A percentile compares a stretch with the other conserved stretches of the same genome.
Conservation (phyloP, 2,113 vertebrate species). For the Hiodon tergisus region DNA sequence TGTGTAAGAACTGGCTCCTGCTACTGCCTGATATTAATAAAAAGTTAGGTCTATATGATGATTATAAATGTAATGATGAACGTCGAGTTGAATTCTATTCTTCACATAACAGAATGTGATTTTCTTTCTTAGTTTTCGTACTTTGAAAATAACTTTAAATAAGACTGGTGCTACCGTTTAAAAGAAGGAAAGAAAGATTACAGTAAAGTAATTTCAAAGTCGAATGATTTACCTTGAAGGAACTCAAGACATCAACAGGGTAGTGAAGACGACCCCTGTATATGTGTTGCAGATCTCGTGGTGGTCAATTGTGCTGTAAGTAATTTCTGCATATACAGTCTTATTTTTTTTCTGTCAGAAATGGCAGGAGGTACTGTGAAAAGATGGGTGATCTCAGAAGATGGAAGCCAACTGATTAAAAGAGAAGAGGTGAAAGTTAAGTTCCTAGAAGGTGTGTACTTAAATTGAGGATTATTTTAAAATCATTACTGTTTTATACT, state of each 20-base stretch:
- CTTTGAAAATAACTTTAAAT: too few relatives aligned
- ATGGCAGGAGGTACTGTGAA: slow-evolving; percentile 18
- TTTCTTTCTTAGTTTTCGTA: too few relatives aligned
- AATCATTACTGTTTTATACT: too few relatives aligned
- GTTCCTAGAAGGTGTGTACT: slow-evolving; percentile 13
- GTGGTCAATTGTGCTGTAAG: not conserved
- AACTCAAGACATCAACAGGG: not conserved
- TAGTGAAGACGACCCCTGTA: not conserved
- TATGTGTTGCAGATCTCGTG: not conserved
- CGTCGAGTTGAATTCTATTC: too few relatives aligned
- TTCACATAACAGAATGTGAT: too few relatives aligned
- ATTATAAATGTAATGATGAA: too few relatives aligned
- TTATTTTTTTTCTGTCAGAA: slow-evolving; percentile 1
- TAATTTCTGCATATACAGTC: not conserved
- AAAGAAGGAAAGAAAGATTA: too few relatives aligned
- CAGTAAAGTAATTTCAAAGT: too few relatives aligned
- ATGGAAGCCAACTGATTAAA: slow-evolving; percentile 22
- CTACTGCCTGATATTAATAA: too few relatives aligned
- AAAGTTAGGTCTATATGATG: too few relatives aligned
- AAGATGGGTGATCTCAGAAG: slow-evolving; percentile 27
- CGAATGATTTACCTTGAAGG: not conserved
- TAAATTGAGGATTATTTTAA: not conserved
- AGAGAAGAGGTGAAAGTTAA: slow-evolving; percentile 18
- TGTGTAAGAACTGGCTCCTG: too few relatives aligned
- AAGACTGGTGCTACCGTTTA: too few relatives aligned